These are phyloP conservation scores for Corythornis vintsioides DNA, from an alignment of 2,113 vertebrate genomes.

Conservation along the genomic window DNA sequence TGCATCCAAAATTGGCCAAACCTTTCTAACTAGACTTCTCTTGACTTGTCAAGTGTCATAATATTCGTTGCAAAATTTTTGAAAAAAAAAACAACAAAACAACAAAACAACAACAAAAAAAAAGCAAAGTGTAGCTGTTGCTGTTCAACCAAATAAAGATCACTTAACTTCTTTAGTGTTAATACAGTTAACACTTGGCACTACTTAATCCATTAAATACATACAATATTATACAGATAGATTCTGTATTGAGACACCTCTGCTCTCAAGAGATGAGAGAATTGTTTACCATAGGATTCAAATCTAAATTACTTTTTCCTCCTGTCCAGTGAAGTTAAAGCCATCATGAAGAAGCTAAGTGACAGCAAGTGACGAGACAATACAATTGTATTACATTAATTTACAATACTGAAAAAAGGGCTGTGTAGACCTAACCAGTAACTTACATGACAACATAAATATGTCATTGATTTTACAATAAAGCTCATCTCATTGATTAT, in stretches of 20 bases:
- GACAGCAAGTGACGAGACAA: background rate
- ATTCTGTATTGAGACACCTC: background rate
- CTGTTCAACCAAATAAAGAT: background rate
- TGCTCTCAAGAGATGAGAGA: background rate
- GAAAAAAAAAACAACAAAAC: background rate
- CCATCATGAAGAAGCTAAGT: background rate
- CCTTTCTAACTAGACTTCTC: background rate
- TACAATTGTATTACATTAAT: background rate
- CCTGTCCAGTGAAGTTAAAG: background rate
- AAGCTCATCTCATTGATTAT: background rate
- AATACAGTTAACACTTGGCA: background rate
- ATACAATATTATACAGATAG: background rate
- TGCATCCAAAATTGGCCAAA: background rate
- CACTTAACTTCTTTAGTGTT: background rate
- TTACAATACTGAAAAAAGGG: background rate
- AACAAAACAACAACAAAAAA: too few relatives aligned
- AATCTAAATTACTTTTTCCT: background rate
- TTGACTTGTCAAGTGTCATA: background rate
- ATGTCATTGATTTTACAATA: background rate
- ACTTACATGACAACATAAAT: background rate
- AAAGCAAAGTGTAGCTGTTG: background rate
- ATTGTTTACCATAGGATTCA: background rate
- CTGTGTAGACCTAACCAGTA: background rate
- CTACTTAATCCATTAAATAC: background rate
- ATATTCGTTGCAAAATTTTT: background rate